Evolutionary conservation across 35 echinoderm and acorn worm species (phyloP).

Genomic region (Ophiothrix spiculata): DNA sequence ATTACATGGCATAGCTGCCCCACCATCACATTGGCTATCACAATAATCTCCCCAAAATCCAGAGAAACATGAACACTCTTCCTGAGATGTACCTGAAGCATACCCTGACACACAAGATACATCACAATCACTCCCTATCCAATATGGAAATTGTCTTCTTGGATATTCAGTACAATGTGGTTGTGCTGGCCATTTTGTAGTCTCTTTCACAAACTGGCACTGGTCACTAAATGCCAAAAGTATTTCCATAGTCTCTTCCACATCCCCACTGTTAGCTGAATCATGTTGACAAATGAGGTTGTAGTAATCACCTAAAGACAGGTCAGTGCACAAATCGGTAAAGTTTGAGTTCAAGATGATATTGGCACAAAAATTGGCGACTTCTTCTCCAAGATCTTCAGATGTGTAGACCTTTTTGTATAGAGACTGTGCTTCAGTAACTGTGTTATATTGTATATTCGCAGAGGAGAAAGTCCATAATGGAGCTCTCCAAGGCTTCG

Average conservation of each 20-base stretch:
- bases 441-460: conserved; percentile 9
- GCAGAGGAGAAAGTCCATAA: conserved; percentile 65
- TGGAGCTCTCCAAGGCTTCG: conserved; percentile 52
- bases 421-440: not conserved
- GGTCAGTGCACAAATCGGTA: conserved; percentile 1
- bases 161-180: conserved; percentile 50
- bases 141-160: conserved; percentile 61
- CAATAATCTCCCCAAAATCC: conserved; percentile 68
- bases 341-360: conserved; percentile 22
- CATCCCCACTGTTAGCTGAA: conserved; percentile 25
- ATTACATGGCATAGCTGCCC: conserved; percentile 58
- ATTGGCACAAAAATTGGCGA: conserved; percentile 16
- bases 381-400: conserved; percentile 12
- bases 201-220: conserved; percentile 31
- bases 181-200: conserved; percentile 44
- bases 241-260: conserved; percentile 54
- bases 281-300: conserved; percentile 49
- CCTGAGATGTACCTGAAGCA: not conserved
- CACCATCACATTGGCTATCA: conserved; percentile 57
- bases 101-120: conserved; percentile 36
- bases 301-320: conserved; percentile 53
- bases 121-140: conserved; percentile 53
- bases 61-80: conserved; percentile 48
- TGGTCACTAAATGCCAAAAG: conserved; percentile 64
- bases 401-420: not conserved